Evolutionary conservation across 2,888 invertebrate species (phyloP), one percentile per base, ranked within the genome.

Genomic region (Helleia helle): DNA sequence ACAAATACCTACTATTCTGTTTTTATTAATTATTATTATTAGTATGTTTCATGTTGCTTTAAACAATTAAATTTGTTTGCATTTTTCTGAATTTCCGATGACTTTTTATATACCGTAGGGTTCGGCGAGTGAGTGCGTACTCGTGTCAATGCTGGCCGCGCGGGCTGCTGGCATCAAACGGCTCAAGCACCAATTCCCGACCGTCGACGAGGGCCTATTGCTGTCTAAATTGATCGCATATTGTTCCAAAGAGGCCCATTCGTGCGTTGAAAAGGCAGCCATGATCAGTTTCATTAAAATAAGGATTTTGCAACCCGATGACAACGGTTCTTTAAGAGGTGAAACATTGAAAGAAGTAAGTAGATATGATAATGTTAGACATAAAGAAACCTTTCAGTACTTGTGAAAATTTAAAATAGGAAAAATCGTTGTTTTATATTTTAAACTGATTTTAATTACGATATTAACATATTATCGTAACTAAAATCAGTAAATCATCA

Each of bases 241-340:
- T 65, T 95, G 94, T 71, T 94, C 94, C 22, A 93, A 92, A 61
- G 95, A 96, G 70, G 92, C 96, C 15, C 96, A 96, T 70, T 95
- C 95, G 22, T 94, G 94, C 62, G 95, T 95, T 2, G 96, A 96
- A 71, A 96, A 96, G 67, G 94, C 95, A 2, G 96, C 95, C 2
- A 96, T 96, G 95, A 96, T 96, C 56, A 91, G 92, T 59, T 96
- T 96, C 62, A 95, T 96, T 6, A 96, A 95, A 68, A 73, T 96
- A 42, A 86, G 96, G 38, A 96, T 96, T 65, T 80, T 96, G 47
- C 95, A 95, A 63, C 93, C 96, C 0, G 96, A 96, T 62, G 92
- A 92, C 46, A 89, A 92, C 49, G 93, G 93, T 42, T 90, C 91
- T 18, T 86, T 96, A 39, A 87, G 95, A 44, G 96, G 96, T 1